phyloP scores from a whole-genome alignment of 2,888 invertebrate species.

The Artemia sinica region DNA sequence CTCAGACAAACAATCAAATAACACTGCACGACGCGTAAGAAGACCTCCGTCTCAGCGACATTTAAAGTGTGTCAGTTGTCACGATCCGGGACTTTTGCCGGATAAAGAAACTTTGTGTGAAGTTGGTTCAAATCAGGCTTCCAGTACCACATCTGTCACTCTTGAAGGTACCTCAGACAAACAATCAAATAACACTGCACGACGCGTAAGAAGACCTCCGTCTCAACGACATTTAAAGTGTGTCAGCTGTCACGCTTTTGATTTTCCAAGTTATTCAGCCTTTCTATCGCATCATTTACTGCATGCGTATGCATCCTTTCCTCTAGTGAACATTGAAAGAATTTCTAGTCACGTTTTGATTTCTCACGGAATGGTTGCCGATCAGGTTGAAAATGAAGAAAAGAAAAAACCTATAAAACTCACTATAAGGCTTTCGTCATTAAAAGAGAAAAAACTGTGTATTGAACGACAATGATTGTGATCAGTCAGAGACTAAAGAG shows the following conservation, averaged over 20 bases:
- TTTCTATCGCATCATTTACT: neutral
- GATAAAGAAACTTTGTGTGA: too few relatives aligned
- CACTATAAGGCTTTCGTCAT: neutral
- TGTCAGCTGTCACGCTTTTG: constrained; percentile 10
- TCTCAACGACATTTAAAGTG: neutral
- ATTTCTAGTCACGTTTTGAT: neutral
- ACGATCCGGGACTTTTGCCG: neutral
- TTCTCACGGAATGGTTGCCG: neutral
- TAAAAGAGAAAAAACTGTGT: neutral
- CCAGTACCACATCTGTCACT: too few relatives aligned
- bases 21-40: neutral
- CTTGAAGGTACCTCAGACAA: too few relatives aligned
- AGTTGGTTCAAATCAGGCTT: too few relatives aligned
- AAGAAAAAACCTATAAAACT: constrained; percentile 7
- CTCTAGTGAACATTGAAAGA: neutral
- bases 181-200: neutral
- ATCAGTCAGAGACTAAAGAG: too few relatives aligned
- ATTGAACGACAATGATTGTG: too few relatives aligned
- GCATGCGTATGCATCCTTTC: neutral
- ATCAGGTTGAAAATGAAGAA: neutral
- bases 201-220: neutral
- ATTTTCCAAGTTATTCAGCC: neutral
- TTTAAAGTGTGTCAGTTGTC: neutral
- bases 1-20: neutral
- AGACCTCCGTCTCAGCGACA: neutral